Base-by-base conservation (phyloP, 2,797 vertebrate genomes). In the Lepidocolaptes lacrymiger region DNA sequence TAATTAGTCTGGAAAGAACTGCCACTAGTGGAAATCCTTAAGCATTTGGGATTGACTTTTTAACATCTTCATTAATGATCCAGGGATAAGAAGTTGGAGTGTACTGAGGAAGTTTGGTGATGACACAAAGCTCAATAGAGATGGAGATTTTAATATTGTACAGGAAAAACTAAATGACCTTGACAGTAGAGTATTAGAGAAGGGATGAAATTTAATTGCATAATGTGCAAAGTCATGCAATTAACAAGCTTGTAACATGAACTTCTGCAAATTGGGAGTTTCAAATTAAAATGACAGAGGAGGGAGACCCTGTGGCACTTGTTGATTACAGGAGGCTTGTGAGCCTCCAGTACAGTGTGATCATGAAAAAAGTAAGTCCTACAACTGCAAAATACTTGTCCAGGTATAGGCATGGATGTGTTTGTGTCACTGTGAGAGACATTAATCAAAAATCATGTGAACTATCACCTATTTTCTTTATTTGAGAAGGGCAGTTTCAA, bases 11-110 rank as follows among this genome's bases (percentile, higher is more conserved):
- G 59, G 66, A 72, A 93, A 90, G 41, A 84, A 59, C 26, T 36
- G 14, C 28, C 59, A n/a, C 64, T 66, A 73, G 77, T 63, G 76
- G 51, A 91, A 96, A 90, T 63, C 23, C 62, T 96, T 86, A 79
- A 93, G 66, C 93, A 63, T 91, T 93, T 91, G 91, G 93, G 93
- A 94, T 28, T 86, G 88, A 73, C 55, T 91, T 94, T 86, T 73
- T 95, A 95, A 97, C 89, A 36, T 96, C 96, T 97, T 95, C 80
- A 97, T 96, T 96, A 96, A 68, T 91, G 85, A 80, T 64, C 59
- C 61, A 72, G 64, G 63, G 63, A 83, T 85, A 89, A 91, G 83
- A 88, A 96, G 24, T 32, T 91, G 83, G 48, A 9, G 0, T 62
- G 55, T 81, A 62, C 66, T 96, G 90, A 94, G 96, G 88, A 95